Conservation (phyloP, 2,888 invertebrate genomes). For the Phortica okadai region DNA sequence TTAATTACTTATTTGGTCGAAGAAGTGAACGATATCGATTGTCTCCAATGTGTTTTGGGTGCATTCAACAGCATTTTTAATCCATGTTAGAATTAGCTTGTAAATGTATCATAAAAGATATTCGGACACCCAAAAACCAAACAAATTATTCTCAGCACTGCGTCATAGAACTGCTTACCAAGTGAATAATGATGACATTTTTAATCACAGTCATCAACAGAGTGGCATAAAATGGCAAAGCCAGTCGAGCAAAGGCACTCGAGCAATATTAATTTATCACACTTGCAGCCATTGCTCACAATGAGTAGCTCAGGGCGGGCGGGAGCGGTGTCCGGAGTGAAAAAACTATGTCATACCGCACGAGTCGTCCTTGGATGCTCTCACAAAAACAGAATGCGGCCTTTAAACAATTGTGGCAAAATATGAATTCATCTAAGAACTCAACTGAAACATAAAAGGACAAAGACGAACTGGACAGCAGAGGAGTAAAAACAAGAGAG, state of each 20-base stretch:
- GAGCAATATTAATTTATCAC: conserved; percentile 2
- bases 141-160: conserved; percentile 17
- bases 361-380: not conserved
- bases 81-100: too few species aligned
- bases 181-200: conserved; percentile 33
- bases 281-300: not conserved
- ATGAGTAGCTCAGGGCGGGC: not conserved
- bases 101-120: too few species aligned
- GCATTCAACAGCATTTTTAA: too few species aligned
- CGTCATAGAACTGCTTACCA: conserved; percentile 4
- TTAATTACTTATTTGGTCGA: too few species aligned
- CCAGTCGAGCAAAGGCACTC: not conserved
- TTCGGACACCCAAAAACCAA: not conserved
- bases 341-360: not conserved
- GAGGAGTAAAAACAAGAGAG: not conserved
- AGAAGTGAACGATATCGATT: too few species aligned
- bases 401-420: conserved; percentile 11
- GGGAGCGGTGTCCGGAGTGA: not conserved
- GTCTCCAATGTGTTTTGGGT: too few species aligned
- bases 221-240: not conserved
- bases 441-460: conserved; percentile 4
- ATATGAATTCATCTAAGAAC: not conserved
- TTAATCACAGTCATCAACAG: conserved; percentile 44
- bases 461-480: not conserved
- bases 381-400: conserved; percentile 40